A percentile compares a stretch with the other conserved stretches of the same genome.
These are phyloP conservation scores for Eospalax fontanierii DNA, from an alignment of 2,797 vertebrate genomes.

Conservation along the genomic window DNA sequence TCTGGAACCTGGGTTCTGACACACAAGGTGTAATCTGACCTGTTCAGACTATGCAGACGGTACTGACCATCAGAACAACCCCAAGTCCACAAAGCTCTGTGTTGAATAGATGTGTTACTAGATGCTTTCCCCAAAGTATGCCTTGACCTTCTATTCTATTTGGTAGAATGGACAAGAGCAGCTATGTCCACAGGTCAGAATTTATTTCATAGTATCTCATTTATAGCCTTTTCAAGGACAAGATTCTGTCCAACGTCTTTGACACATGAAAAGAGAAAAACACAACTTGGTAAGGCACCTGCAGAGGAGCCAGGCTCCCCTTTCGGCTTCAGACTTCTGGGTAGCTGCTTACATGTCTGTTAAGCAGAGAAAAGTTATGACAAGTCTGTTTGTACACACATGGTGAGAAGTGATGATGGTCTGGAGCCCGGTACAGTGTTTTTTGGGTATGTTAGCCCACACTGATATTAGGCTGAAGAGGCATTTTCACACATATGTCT, in stretches of 20 bases:
- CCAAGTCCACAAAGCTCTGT: background rate
- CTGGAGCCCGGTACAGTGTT: slow-evolving; percentile 73
- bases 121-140: rapidly evolving
- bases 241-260: slow-evolving; percentile 82
- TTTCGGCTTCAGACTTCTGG: slow-evolving; percentile 76
- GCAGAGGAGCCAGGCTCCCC: slow-evolving; percentile 76
- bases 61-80: rapidly evolving
- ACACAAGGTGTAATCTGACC: background rate
- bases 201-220: slow-evolving; percentile 87
- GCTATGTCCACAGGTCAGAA: slow-evolving; percentile 72
- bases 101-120: background rate
- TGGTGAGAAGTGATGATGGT: slow-evolving; percentile 77
- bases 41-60: background rate
- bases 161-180: slow-evolving; percentile 68
- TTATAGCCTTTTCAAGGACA: slow-evolving; percentile 85
- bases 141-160: background rate
- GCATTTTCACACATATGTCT: background rate
- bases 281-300: slow-evolving; percentile 87
- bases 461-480: background rate
- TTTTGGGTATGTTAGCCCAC: slow-evolving; percentile 30
- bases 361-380: slow-evolving; percentile 81
- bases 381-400: slow-evolving; percentile 77
- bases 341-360: slow-evolving; percentile 74
- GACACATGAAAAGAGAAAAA: slow-evolving; percentile 84
- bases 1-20: background rate